A percentile compares a stretch with the other conserved stretches of the same genome.
Conservation (phyloP, 2,888 invertebrate genomes). For the Polia nebulosa region DNA sequence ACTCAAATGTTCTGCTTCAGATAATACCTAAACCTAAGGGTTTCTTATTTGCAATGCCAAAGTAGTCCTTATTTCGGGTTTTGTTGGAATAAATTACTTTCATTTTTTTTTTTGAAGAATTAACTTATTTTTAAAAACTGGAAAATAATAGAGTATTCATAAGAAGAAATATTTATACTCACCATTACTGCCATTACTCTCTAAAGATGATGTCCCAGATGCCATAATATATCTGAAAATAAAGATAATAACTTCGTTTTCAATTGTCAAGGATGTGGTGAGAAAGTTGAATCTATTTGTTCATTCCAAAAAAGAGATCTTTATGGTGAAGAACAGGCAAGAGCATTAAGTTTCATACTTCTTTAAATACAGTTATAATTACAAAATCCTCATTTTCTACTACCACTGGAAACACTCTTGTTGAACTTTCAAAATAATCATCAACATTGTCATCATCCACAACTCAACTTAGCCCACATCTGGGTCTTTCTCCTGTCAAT, state of each 20-base stretch:
- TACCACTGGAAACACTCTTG: neutral
- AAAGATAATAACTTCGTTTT: conserved; percentile 48
- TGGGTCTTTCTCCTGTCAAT: no score
- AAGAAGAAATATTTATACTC: conserved; percentile 70
- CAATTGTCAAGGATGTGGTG: no score
- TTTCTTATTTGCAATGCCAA: neutral
- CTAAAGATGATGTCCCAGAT: conserved; percentile 95
- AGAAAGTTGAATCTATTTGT: neutral
- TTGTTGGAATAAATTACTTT: neutral
- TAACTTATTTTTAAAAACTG: neutral
- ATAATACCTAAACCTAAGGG: neutral
- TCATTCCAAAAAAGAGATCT: neutral
- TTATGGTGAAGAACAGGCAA: neutral
- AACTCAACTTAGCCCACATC: no score
- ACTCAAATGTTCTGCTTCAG: neutral
- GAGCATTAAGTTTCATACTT: no score
- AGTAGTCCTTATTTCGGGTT: no score
- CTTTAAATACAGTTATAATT: no score
- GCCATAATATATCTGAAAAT: conserved; percentile 92
- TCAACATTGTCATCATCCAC: no score
- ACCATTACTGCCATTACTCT: conserved; percentile 95
- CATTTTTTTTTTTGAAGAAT: no score
- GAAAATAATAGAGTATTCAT: neutral
- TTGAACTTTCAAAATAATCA: neutral
- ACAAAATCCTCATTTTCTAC: no score